These are phyloP conservation scores for Cliona cf. orientalis DNA, from an alignment of 37 sponge, comb jelly and placozoan species.

Conservation along the genomic window DNA sequence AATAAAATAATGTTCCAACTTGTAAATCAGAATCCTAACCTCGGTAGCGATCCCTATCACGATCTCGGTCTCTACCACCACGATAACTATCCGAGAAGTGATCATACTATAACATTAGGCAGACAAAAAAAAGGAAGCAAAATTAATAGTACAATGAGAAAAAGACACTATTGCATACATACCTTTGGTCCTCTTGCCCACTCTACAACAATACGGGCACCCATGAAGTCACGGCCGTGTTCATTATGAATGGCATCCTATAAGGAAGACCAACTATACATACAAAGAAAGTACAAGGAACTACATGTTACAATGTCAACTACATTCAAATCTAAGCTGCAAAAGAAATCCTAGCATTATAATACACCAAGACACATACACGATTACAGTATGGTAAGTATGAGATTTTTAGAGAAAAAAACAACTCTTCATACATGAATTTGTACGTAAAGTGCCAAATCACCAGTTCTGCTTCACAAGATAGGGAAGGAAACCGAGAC, in stretches of 20 bases:
- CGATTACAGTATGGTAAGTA: too few species aligned
- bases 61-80: not conserved
- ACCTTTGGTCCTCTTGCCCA: slow-evolving; percentile 74
- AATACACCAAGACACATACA: too few species aligned
- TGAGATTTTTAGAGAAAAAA: too few species aligned
- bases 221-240: slow-evolving; percentile 77
- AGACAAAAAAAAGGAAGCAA: not conserved
- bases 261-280: not conserved
- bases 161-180: not conserved
- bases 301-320: not conserved
- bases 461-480: too few species aligned
- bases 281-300: not conserved
- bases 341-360: not conserved
- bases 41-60: not conserved
- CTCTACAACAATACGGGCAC: slow-evolving; percentile 78
- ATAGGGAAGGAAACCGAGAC: too few species aligned
- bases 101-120: too few species aligned
- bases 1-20: not conserved
- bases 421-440: too few species aligned
- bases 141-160: not conserved
- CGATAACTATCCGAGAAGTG: slow-evolving; percentile 20
- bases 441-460: too few species aligned
- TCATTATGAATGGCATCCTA: slow-evolving; percentile 83
- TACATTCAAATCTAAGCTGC: not conserved
- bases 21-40: not conserved